Conservation (phyloP, 2,113 vertebrate genomes). For the Thalassarche chlororhynchos region DNA sequence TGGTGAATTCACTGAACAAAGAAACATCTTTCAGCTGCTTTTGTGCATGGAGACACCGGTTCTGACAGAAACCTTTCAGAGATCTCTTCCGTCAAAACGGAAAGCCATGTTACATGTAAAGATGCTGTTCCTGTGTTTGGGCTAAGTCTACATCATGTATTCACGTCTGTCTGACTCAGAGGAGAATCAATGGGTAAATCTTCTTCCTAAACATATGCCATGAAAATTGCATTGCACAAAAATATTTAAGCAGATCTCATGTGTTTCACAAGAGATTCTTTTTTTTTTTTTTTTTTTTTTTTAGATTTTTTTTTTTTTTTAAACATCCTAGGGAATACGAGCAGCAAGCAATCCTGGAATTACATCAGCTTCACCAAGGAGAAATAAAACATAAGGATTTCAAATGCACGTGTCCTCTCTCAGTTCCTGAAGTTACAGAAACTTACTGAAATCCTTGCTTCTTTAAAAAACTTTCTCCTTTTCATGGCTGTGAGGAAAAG, state of each 20-base stretch:
- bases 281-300: neutral
- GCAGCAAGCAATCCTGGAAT: neutral
- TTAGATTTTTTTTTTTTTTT: neutral
- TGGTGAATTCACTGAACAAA: neutral
- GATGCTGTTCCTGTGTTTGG: neutral
- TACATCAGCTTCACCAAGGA: neutral
- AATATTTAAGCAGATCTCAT: neutral
- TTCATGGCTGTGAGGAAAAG: neutral
- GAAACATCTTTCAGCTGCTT: neutral
- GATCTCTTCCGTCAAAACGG: neutral
- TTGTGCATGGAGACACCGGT: accelerated
- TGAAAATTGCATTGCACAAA: neutral
- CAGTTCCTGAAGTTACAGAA: neutral
- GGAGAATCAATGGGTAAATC: neutral
- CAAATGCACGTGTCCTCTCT: neutral
- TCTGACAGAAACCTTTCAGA: neutral
- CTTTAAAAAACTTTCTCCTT: neutral
- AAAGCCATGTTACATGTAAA: neutral
- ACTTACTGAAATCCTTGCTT: neutral
- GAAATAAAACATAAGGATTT: neutral
- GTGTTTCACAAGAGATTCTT: neutral
- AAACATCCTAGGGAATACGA: neutral
- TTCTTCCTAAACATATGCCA: neutral
- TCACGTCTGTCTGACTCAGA: neutral
- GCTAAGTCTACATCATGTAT: neutral